Evolutionary conservation across 2,797 vertebrate species (phyloP), one percentile per base, ranked within the genome.

Genomic region (Enteromius unitaeniatus): DNA sequence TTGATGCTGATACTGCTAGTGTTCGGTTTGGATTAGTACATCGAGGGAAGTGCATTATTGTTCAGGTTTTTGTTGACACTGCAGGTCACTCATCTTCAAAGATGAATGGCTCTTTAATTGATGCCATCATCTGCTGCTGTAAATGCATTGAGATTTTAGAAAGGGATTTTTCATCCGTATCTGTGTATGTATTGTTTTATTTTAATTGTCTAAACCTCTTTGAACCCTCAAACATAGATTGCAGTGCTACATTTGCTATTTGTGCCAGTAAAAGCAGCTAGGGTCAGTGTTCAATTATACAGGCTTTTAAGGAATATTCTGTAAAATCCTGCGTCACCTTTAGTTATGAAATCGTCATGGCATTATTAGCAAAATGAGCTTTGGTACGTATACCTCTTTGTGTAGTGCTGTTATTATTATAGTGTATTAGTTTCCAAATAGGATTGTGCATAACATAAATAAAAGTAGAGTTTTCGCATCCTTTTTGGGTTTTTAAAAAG

Each of bases 81-180:
- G 28, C 7, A 62, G 23, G 53, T 64, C 55, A 81, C 10, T 80
- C 28, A 49, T 78, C 67, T 26, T 85, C 64, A 3, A 78, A 78
- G 68, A 45, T 31, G 34, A 88, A 88, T 80, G 76, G 64, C 13
- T 19, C 42, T 77, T 85, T 88, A 87, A 88, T 84, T 79, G 79
- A 73, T n/a, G 79, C 76, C 49, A 77, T 86, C 85, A 82, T 85
- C 81, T 21, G 62, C 58, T 51, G 76, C 53, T 75, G 49, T 82
- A 67, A 67, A 65, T 65, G 60, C 14, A 28, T n/a, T 21, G 19
- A 78, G 60, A 4, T 34, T 49, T 79, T 45, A 6, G 37, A 77
- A 77, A 28, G 28, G 2, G 42, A 15, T 51, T 49, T 62, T 64
- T 45, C 23, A 28, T 64, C 1, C 60, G 3, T 76, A 3, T 88